Evolutionary conservation across 2,888 invertebrate species (phyloP).

Genomic region (Argynnis bischoffii): DNA sequence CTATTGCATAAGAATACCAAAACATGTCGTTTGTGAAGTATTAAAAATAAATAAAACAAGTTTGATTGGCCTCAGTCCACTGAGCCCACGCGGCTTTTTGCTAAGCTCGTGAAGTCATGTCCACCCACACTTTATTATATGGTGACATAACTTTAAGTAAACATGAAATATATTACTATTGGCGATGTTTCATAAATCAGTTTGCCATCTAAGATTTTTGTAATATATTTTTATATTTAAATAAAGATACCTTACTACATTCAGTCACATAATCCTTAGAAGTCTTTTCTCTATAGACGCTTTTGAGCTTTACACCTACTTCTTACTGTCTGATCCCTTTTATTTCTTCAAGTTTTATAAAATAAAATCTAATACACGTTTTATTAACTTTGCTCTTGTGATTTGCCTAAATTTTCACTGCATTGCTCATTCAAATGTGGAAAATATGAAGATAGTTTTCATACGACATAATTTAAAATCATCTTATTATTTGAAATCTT

Average conservation of each 20-base stretch:
- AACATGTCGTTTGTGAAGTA: constrained; percentile 9
- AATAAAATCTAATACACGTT: background rate
- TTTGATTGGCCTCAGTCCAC: constrained; percentile 27
- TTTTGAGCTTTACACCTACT: background rate
- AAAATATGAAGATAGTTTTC: too few species aligned
- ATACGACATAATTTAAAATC: too few species aligned
- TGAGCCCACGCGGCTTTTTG: constrained; percentile 36
- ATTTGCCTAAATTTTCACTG: too few species aligned
- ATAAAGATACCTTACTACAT: background rate
- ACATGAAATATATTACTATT: constrained; percentile 19
- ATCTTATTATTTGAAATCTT: constrained; percentile 5
- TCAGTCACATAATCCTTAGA: background rate
- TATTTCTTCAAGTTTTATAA: background rate
- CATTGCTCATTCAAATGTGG: too few species aligned
- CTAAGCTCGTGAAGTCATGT: constrained; percentile 34
- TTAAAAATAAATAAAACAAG: constrained; percentile 16
- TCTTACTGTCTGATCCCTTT: background rate
- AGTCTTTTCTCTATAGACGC: background rate
- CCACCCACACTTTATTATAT: constrained; percentile 32
- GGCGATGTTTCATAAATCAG: constrained; percentile 1
- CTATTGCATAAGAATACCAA: constrained; percentile 14
- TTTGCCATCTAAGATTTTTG: too few species aligned
- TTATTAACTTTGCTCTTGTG: too few species aligned
- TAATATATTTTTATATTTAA: background rate
- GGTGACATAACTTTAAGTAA: constrained; percentile 36